Base-by-base conservation (phyloP, 2,888 invertebrate species). In the Ectemnius continuus region DNA sequence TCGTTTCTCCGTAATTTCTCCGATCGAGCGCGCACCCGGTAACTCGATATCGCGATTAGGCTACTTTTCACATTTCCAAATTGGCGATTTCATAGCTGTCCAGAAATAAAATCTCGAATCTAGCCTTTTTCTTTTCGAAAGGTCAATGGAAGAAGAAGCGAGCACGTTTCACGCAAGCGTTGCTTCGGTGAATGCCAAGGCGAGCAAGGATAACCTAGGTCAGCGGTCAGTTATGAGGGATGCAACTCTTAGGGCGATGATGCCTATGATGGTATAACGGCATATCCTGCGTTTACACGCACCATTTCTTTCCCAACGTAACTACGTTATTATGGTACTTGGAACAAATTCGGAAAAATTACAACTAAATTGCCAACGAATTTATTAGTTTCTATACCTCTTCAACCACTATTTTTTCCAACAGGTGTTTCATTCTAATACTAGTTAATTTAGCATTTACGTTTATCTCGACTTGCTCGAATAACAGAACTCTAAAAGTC, bases 121-220 rank as follows among this genome's bases (percentile, higher is more conserved):
- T 13, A 14, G 52, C 52, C 16, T 70, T 75, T 67, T 75, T 67
- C 61, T 61, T 67, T 59, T 13, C 62, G 56, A 45, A 58, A 61
- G 20, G 68, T 73, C 72, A 76, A 75, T 80, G 61, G 69, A 59
- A 67, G 67, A 62, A 61, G 65, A 68, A 46, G 65, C 23, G 61
- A 67, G 36, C 75, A 79, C 70, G 82, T 85, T 85, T 87, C 77
- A 87, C 85, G 84, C 78, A 61, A 72, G 61, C 76, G 56, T 83
- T 84, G 62, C 48, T 80, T 62, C 58, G 46, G 59, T 87, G 82
- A 86, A 86, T 80, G 79, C 61, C 67, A 46, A 65, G 64, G 63
- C 71, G 71, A 45, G 62, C 64, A 66, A 61, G 36, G 66, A 48
- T 57, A 23, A 46, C 64, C 46, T 67, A 67, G 75, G 71, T 64